Evolutionary conservation across 2,888 invertebrate genomes (phyloP).

Genomic region (Hofmannophila pseudospretella): DNA sequence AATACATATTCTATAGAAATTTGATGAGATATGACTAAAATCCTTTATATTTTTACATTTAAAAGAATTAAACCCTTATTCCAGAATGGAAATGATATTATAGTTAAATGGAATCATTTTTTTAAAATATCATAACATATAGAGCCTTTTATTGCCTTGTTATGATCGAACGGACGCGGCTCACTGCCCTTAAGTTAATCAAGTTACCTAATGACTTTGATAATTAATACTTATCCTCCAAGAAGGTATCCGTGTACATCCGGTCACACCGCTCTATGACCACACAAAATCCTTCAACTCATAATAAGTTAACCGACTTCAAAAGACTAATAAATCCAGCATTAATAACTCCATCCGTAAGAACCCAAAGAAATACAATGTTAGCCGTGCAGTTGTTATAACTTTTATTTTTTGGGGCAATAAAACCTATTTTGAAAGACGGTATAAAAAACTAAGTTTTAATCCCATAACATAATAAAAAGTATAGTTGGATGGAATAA

Average conservation of each 20-base stretch:
- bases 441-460: slow-evolving; percentile 20
- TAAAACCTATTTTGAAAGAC: slow-evolving; percentile 1
- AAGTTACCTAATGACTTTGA: background rate
- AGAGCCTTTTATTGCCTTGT: too few relatives aligned
- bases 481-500: slow-evolving; percentile 39
- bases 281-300: slow-evolving; percentile 26
- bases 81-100: too few relatives aligned
- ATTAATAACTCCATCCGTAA: slow-evolving; percentile 55
- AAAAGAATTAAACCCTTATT: too few relatives aligned
- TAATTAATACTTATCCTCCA: background rate
- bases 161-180: too few relatives aligned
- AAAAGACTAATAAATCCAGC: slow-evolving; percentile 54
- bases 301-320: slow-evolving; percentile 45
- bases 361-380: slow-evolving; percentile 23
- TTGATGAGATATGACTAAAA: too few relatives aligned
- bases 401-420: slow-evolving; percentile 7
- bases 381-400: slow-evolving; percentile 7
- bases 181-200: too few relatives aligned
- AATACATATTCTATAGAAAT: too few relatives aligned
- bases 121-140: too few relatives aligned
- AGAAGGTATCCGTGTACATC: slow-evolving; percentile 22
- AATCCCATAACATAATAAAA: slow-evolving; percentile 50
- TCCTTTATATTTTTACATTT: too few relatives aligned
- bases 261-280: slow-evolving; percentile 17
- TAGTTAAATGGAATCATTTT: too few relatives aligned